Conservation (phyloP, 2,888 invertebrate species). For the Volucella zonaria region DNA sequence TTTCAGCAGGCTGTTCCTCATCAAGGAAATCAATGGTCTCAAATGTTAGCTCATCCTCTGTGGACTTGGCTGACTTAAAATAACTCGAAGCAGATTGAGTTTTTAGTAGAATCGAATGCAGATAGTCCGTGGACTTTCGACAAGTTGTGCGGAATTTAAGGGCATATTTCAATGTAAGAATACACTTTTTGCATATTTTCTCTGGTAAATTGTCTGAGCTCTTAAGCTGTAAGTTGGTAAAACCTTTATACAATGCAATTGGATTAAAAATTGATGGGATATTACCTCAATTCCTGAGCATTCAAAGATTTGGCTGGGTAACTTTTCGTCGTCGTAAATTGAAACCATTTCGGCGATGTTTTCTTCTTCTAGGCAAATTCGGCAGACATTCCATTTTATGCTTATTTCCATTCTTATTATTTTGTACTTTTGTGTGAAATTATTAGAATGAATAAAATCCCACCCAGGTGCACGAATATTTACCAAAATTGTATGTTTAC, state of each 20-base stretch:
- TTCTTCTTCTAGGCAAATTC: constrained; percentile 77
- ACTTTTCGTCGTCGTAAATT: constrained; percentile 72
- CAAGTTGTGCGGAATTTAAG: constrained; percentile 59
- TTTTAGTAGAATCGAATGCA: constrained; percentile 54
- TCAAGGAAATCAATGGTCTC: constrained; percentile 65
- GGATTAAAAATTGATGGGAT: neutral
- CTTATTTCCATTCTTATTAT: constrained; percentile 78
- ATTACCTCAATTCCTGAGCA: constrained; percentile 75
- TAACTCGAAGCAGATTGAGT: constrained; percentile 59
- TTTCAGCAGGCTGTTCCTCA: constrained; percentile 51
- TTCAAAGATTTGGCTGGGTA: constrained; percentile 74
- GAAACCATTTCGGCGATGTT: constrained; percentile 53
- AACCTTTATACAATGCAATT: neutral
- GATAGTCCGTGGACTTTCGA: constrained; percentile 58
- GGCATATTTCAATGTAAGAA: constrained; percentile 51
- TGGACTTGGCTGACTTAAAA: constrained; percentile 50
- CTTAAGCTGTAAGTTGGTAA: constrained; percentile 73
- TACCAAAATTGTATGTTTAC: constrained; percentile 58
- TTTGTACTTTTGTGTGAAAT: constrained; percentile 14
- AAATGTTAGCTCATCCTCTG: constrained; percentile 37
- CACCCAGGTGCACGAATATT: neutral
- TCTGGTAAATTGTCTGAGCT: constrained; percentile 78
- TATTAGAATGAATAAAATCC: neutral
- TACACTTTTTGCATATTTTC: constrained; percentile 67
- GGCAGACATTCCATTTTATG: constrained; percentile 80